These are phyloP conservation scores for Chitala chitala DNA, from an alignment of 2,113 vertebrate genomes.

Conservation along the genomic window DNA sequence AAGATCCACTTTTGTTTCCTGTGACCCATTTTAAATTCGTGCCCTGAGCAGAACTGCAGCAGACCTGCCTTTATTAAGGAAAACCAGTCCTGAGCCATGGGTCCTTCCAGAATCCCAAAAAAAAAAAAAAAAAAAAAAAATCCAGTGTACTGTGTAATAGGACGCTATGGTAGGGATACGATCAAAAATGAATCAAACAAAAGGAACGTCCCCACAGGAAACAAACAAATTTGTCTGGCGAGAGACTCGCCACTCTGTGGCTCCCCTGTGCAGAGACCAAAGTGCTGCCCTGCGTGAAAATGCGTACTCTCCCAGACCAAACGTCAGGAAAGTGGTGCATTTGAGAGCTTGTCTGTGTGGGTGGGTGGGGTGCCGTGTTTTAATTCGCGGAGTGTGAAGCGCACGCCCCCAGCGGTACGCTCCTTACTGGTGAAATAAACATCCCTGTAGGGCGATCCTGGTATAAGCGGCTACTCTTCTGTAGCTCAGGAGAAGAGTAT, in stretches of 20 bases:
- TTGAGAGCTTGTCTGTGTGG: background rate
- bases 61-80: constrained; percentile 8
- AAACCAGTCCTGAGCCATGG: background rate
- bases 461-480: background rate
- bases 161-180: background rate
- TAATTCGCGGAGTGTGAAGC: background rate
- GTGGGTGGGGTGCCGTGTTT: background rate
- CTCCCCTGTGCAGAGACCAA: constrained; percentile 53
- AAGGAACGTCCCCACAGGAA: constrained; percentile 63
- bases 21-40: constrained; percentile 60
- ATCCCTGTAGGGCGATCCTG: background rate
- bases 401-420: background rate
- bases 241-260: constrained; percentile 55
- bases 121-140: background rate
- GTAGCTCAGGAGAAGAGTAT: constrained; percentile 4
- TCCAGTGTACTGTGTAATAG: background rate
- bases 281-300: constrained; percentile 66
- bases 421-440: constrained; percentile 8
- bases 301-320: constrained; percentile 27
- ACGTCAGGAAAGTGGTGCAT: background rate
- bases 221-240: constrained; percentile 65
- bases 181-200: background rate
- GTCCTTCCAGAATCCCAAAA: constrained; percentile 4
- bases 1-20: constrained; percentile 97
- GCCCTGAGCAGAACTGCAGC: constrained; percentile 47